These are phyloP conservation scores for Rutilus rutilus DNA, from an alignment of 2,113 vertebrate species.

Conservation along the genomic window DNA sequence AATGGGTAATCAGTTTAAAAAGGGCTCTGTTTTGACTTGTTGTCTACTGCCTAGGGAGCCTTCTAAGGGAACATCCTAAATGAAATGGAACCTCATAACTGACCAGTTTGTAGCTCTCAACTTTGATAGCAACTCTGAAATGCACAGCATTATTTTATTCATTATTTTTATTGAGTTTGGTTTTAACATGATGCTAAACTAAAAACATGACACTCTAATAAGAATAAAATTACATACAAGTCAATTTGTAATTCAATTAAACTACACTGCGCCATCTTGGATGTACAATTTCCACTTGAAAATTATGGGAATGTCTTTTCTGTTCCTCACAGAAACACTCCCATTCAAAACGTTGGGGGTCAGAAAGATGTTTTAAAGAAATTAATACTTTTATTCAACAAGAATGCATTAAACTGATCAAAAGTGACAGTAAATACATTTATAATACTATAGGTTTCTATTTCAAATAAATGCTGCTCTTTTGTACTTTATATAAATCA, in stretches of 20 bases:
- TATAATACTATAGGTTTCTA: background rate
- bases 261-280: background rate
- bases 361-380: background rate
- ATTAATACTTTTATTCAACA: background rate
- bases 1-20: background rate
- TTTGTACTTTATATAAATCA: too few species aligned
- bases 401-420: background rate
- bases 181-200: background rate
- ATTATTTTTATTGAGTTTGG: background rate
- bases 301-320: background rate
- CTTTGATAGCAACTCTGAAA: background rate
- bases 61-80: background rate
- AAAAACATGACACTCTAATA: background rate
- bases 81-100: background rate
- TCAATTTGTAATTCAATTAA: background rate
- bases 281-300: background rate
- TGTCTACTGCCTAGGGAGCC: background rate
- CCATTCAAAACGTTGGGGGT: too few species aligned
- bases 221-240: background rate
- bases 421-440: background rate
- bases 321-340: background rate
- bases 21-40: background rate
- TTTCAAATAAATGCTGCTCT: too few species aligned
- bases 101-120: background rate
- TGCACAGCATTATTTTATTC: too few species aligned